A percentile compares a stretch with the other conserved stretches of the same genome.
phyloP scores from a whole-genome alignment of 1,140 invertebrate species.

The Sitophilus oryzae region DNA sequence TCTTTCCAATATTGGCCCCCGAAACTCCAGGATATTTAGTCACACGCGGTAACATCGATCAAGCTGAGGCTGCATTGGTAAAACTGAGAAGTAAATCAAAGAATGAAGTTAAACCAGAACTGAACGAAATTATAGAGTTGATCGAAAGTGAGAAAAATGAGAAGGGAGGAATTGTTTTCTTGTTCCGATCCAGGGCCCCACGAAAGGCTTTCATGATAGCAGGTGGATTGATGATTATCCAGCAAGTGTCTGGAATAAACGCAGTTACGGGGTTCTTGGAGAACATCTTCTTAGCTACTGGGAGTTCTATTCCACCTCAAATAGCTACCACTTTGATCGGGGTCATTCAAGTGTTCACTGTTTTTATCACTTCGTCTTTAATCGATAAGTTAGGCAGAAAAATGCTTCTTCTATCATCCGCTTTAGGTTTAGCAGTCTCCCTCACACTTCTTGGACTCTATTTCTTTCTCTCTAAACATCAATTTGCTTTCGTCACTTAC shows the following conservation, averaged over 20 bases:
- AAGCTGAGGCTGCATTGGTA: constrained; percentile 56
- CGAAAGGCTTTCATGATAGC: constrained; percentile 66
- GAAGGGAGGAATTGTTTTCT: constrained; percentile 13
- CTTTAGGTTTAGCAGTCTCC: constrained; percentile 50
- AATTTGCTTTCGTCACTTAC: constrained; percentile 21
- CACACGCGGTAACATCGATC: constrained; percentile 50
- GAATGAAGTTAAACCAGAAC: constrained; percentile 38
- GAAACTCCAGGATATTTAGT: constrained; percentile 72
- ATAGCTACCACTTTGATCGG: constrained; percentile 69
- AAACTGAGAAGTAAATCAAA: constrained; percentile 55
- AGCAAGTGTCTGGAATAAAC: constrained; percentile 81
- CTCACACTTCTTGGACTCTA: constrained; percentile 33
- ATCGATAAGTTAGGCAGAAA: constrained; percentile 71
- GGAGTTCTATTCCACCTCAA: constrained; percentile 50
- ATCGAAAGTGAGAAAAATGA: constrained; percentile 34
- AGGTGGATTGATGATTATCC: constrained; percentile 75
- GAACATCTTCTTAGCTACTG: constrained; percentile 63
- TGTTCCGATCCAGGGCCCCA: constrained; percentile 42
- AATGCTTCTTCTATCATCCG: constrained; percentile 63
- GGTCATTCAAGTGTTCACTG: constrained; percentile 68
- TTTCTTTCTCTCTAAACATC: constrained; percentile 35
- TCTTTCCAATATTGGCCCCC: constrained; percentile 50
- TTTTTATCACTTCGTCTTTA: constrained; percentile 62
- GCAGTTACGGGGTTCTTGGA: constrained; percentile 77
- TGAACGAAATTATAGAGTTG: constrained; percentile 9